Percentiles rank a stretch among this genome's conserved stretches.
These are phyloP conservation scores for Parauchenoglanis punctatus DNA, from an alignment of 2,797 vertebrate species.

Conservation along the genomic window DNA sequence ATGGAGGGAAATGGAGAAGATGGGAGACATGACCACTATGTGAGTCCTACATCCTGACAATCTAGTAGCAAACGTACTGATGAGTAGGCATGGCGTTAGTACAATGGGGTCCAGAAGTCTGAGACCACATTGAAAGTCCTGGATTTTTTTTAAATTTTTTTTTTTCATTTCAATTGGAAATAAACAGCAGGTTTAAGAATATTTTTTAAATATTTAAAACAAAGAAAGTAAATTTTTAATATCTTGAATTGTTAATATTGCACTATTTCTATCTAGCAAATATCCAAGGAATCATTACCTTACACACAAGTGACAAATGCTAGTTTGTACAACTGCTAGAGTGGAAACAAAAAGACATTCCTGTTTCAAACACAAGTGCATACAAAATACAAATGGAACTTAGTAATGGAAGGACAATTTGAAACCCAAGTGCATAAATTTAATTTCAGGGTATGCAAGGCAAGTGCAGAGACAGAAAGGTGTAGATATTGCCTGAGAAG, in stretches of 20 bases:
- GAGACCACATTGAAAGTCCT: not conserved
- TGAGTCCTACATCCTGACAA: conserved; percentile 67
- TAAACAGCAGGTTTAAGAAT: not conserved
- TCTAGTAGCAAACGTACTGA: not conserved
- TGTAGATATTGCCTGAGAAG: not conserved
- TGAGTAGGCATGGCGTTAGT: not conserved
- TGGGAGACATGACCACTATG: conserved; percentile 81
- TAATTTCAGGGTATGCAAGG: not conserved
- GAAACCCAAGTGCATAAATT: not conserved
- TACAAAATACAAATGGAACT: not conserved
- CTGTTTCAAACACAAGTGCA: not conserved
- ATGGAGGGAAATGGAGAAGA: conserved; percentile 83
- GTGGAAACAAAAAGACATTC: not conserved
- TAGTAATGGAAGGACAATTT: not conserved
- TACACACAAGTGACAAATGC: not conserved
- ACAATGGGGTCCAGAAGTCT: not conserved
- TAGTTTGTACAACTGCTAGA: not conserved
- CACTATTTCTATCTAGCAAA: not conserved
- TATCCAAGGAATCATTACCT: not conserved
- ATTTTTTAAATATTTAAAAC: not conserved
- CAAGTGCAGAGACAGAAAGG: not conserved
- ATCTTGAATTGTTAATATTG: not conserved
- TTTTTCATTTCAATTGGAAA: not conserved
- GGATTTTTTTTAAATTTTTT: not conserved
- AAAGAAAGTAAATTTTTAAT: not conserved